A percentile compares a stretch with the other conserved stretches of the same genome.
phyloP scores from a whole-genome alignment of 2,888 invertebrate species.

The Xanthia icteritia region DNA sequence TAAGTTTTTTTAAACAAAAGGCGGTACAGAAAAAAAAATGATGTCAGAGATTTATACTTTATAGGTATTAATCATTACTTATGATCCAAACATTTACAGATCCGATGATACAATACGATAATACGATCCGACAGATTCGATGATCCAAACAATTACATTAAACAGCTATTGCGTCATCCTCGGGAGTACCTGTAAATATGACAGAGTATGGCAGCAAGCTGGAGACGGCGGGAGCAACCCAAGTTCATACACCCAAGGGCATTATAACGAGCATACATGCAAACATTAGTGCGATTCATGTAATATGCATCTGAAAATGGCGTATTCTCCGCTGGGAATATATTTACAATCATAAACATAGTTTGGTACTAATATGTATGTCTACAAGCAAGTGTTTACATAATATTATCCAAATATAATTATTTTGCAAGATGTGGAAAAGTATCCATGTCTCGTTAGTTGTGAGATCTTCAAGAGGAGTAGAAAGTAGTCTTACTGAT shows the following conservation, averaged over 20 bases:
- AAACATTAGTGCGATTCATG: conserved; percentile 56
- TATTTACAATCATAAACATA: conserved; percentile 42
- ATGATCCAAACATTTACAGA: too few species aligned
- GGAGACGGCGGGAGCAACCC: conserved; percentile 38
- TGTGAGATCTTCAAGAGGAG: neutral
- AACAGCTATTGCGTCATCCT: neutral
- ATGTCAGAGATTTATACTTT: too few species aligned
- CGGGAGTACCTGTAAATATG: conserved; percentile 31
- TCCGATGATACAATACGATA: too few species aligned
- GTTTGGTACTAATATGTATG: conserved; percentile 12
- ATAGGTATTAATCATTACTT: too few species aligned
- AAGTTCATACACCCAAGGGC: conserved; percentile 56
- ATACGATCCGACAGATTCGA: too few species aligned
- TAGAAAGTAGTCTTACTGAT: neutral
- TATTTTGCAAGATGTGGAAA: neutral
- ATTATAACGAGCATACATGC: conserved; percentile 48
- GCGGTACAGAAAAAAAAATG: too few species aligned
- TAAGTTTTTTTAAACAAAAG: too few species aligned
- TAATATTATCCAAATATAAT: neutral
- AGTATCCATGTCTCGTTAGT: neutral
- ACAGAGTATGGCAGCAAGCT: conserved; percentile 36
- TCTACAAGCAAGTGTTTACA: conserved; percentile 7
- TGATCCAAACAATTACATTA: conserved; percentile 14
- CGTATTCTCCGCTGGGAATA: conserved; percentile 32
- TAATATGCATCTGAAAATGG: conserved; percentile 62